phyloP scores from a whole-genome alignment of 2,888 invertebrate genomes.

The Cephus spinipes region DNA sequence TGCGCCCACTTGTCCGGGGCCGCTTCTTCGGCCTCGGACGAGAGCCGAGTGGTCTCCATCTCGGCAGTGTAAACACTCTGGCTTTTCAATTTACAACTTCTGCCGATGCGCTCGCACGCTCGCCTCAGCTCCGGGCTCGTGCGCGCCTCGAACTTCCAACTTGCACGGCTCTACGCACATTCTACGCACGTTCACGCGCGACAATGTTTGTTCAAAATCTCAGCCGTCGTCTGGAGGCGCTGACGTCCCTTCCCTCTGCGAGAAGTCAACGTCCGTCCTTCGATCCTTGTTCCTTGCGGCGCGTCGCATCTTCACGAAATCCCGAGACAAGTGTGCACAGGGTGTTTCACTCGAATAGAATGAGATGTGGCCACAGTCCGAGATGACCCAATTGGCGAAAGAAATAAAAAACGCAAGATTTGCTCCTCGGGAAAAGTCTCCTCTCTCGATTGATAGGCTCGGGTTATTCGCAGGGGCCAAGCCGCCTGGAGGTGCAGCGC shows the following conservation, averaged over 20 bases:
- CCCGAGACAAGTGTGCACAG: too few relatives aligned
- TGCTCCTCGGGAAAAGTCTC: too few relatives aligned
- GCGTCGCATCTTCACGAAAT: too few relatives aligned
- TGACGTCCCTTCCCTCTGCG: constrained; percentile 18
- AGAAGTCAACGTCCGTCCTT: constrained; percentile 57
- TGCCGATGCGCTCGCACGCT: constrained; percentile 8
- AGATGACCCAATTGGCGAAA: too few relatives aligned
- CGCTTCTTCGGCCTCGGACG: constrained; percentile 7
- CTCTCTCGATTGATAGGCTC: too few relatives aligned
- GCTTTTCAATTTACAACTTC: constrained; percentile 22
- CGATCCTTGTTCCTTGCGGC: constrained; percentile 12
- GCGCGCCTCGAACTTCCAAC: constrained; percentile 19
- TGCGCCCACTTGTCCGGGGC: constrained; percentile 15
- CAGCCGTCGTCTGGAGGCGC: constrained; percentile 29
- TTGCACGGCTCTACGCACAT: too few relatives aligned
- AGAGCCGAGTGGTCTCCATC: constrained; percentile 14
- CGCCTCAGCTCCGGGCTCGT: constrained; percentile 9
- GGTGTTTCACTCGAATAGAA: too few relatives aligned
- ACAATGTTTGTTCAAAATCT: constrained; percentile 58
- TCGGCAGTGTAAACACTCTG: constrained; percentile 30
- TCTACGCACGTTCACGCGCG: constrained; percentile 40
- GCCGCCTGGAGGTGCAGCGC: too few relatives aligned
- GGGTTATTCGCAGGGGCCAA: too few relatives aligned
- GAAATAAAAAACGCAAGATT: too few relatives aligned
- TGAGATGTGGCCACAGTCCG: too few relatives aligned